Evolutionary conservation across 1,140 invertebrate genomes (phyloP).

Genomic region (Drepana arcuata): DNA sequence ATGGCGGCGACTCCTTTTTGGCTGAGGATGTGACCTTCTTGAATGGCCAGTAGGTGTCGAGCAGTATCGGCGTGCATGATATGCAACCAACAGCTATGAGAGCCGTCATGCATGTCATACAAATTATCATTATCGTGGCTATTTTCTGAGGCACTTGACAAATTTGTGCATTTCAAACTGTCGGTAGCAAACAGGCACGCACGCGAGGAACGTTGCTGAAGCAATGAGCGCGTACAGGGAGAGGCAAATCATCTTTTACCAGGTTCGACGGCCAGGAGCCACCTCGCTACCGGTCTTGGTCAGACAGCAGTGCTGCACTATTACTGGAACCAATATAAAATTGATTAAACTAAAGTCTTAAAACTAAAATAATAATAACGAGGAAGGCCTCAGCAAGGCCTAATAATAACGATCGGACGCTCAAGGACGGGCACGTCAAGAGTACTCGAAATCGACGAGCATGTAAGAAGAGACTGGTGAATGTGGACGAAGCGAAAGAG

Average conservation of each 20-base stretch:
- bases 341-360: no score
- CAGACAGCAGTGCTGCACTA: neutral
- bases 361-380: no score
- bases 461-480: no score
- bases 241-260: conserved; percentile 54
- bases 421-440: no score
- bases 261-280: conserved; percentile 5
- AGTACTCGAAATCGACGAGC: no score
- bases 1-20: conserved; percentile 12
- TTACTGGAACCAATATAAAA: no score
- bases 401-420: no score
- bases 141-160: conserved; percentile 46
- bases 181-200: conserved; percentile 48
- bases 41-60: conserved; percentile 23
- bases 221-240: conserved; percentile 56
- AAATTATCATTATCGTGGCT: conserved; percentile 34
- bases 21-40: no score
- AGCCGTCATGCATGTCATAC: conserved; percentile 34
- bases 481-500: no score
- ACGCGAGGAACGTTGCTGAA: conserved; percentile 47
- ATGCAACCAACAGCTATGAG: conserved; percentile 34
- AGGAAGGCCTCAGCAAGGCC: no score
- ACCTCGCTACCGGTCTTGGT: conserved; percentile 1
- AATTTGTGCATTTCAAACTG: conserved; percentile 46
- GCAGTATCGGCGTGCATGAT: conserved; percentile 30